Evolutionary conservation across 2,888 invertebrate genomes (phyloP), one percentile per base, ranked within the genome.

Genomic region (Cacoxenus indagator): DNA sequence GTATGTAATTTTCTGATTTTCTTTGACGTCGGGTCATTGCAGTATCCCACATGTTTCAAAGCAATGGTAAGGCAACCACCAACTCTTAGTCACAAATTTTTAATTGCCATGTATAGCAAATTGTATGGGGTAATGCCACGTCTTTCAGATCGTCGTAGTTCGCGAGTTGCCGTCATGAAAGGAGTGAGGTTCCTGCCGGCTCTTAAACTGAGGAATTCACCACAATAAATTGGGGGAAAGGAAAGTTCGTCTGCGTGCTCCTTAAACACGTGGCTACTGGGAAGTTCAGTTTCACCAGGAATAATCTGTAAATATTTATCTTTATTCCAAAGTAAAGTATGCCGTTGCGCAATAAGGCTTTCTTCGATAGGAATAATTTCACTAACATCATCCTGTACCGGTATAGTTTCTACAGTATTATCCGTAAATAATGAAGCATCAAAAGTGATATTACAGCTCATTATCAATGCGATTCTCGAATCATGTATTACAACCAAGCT

Each of bases 161-260:
- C 87, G 80, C 86, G 87, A 45, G 85, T 79, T 3, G 84, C 85
- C 55, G 85, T 82, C 83, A 82, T 85, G 75, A 77, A 86, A 2
- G 46, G 46, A n/a, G 46, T 48, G 6, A 17, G n/a, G 17, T 6
- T 48, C 3, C 11, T 14, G 6, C 46, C 46, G 1, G 1, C 46
- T 48, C 17, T 48, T 2, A 48, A 48, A n/a, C 6, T 17, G 1
- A 1, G 22, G 19, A 67, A 67, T 17, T 64, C 64, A 2, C 67
- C 67, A 14, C 51, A 14, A 37, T 67, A 67, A 45, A 67, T 64
- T 24, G 54, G 5, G 22, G 67, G 64, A 19, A 64, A 67, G 54
- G 67, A 67, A 6, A 67, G 27, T 64, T 67, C 67, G 62, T 67
- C 67, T 2, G 67, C 67, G 24, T 67, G 64, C 37, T n/a, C n/a